Evolutionary conservation across 1,140 invertebrate species (phyloP).

Genomic region (Listronotus bonariensis): DNA sequence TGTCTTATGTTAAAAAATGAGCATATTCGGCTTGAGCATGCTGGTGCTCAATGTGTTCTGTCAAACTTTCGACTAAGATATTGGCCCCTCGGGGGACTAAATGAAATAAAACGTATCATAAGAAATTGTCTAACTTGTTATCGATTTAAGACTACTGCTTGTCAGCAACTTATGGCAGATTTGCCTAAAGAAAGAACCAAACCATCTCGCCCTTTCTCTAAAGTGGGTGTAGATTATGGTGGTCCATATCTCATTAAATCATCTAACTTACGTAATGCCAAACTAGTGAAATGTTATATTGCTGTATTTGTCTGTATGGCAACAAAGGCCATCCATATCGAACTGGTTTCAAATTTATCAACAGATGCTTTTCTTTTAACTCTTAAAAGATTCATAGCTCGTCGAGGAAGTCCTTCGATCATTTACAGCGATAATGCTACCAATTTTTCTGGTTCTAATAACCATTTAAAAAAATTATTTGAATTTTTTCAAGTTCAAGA

Average conservation of each 20-base stretch:
- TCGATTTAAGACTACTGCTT: slow-evolving; percentile 3
- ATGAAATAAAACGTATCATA: slow-evolving; percentile 17
- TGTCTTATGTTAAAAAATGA: slow-evolving; percentile 20
- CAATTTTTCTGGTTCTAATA: no score
- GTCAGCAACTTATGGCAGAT: no score
- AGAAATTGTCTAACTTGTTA: slow-evolving; percentile 29
- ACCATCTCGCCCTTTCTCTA: slow-evolving; percentile 12
- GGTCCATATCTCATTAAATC: slow-evolving; percentile 27
- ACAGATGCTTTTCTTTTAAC: slow-evolving; percentile 53
- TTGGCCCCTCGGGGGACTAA: slow-evolving; percentile 23
- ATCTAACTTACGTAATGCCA: slow-evolving; percentile 10
- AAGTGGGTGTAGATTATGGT: slow-evolving; percentile 32
- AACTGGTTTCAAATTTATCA: slow-evolving; percentile 50
- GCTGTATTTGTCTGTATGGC: slow-evolving; percentile 54
- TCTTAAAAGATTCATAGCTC: slow-evolving; percentile 33
- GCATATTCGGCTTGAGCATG: slow-evolving; percentile 27
- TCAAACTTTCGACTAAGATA: slow-evolving; percentile 21
- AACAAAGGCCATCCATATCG: slow-evolving; percentile 57
- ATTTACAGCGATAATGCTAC: no score
- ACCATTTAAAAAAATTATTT: no score
- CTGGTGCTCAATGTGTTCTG: slow-evolving; percentile 23
- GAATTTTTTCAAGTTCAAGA: no score
- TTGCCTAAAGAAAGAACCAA: slow-evolving; percentile 16
- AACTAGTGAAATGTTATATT: slow-evolving; percentile 50
- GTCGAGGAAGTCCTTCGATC: slow-evolving; percentile 18